Conservation (phyloP, 2,797 vertebrate genomes). For the Bovichtus variegatus region DNA sequence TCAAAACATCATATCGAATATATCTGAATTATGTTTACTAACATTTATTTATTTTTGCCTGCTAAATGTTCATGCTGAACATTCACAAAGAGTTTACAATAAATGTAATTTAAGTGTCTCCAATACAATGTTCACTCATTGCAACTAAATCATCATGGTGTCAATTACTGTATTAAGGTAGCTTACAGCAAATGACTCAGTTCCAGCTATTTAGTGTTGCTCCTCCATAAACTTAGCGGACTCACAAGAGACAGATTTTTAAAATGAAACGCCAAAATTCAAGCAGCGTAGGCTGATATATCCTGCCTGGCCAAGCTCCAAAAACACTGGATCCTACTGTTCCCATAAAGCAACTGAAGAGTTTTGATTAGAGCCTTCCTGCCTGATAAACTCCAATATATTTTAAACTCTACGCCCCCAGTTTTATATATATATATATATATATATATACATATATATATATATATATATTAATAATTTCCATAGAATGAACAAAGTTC, state of each 20-base stretch:
- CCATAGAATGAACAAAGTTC: background rate
- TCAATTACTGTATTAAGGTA: background rate
- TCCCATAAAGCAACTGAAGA: background rate
- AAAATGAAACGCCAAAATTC: background rate
- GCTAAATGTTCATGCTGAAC: background rate
- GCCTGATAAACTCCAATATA: background rate
- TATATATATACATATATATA: too few relatives aligned
- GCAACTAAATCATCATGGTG: background rate
- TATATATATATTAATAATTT: too few relatives aligned
- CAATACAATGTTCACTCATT: background rate
- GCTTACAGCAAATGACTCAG: background rate
- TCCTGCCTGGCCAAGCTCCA: background rate
- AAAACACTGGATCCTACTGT: background rate
- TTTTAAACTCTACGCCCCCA: too few relatives aligned
- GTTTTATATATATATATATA: too few relatives aligned
- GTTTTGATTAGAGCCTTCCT: too few relatives aligned
- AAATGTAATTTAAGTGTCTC: background rate
- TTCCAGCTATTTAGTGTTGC: background rate
- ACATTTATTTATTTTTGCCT: background rate
- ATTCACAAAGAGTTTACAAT: background rate
- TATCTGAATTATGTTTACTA: background rate
- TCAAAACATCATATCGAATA: background rate
- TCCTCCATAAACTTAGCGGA: background rate
- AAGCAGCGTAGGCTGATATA: background rate
- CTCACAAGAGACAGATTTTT: background rate